These are phyloP conservation scores for Anguilla megastoma DNA, from an alignment of 2,797 vertebrate species.

Conservation along the genomic window DNA sequence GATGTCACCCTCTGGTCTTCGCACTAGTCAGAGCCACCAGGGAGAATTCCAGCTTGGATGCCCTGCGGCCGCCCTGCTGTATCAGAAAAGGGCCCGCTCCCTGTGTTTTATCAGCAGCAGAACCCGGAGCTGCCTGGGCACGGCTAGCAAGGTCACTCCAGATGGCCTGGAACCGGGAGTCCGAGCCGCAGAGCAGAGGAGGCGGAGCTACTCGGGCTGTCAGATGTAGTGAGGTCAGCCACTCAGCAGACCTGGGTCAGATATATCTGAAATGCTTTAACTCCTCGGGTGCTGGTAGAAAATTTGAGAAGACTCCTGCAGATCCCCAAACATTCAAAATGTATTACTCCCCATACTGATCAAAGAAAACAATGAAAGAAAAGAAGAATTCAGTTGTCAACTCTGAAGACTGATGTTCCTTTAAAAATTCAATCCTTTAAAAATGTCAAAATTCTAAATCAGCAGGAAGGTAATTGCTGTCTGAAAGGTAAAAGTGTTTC, in stretches of 20 bases:
- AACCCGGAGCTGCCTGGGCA: neutral
- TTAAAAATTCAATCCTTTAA: no score
- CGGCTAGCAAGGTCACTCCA: neutral
- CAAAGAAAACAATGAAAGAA: no score
- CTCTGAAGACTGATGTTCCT: no score
- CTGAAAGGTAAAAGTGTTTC: no score
- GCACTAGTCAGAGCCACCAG: neutral
- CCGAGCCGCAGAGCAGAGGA: neutral
- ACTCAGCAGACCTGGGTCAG: neutral
- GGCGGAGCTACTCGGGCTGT: neutral
- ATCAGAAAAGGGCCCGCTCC: neutral
- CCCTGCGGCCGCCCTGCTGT: neutral
- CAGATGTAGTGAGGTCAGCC: neutral
- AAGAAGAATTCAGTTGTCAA: no score
- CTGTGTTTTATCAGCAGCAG: neutral
- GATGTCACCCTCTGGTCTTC: neutral
- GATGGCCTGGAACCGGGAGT: neutral
- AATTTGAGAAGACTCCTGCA: no score
- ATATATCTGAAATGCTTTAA: neutral
- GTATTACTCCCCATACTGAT: no score
- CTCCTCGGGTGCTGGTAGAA: neutral
- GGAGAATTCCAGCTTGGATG: neutral
- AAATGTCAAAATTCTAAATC: no score
- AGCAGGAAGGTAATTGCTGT: no score
- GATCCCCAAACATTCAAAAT: no score